Evolutionary conservation across 2,797 vertebrate genomes (phyloP).

Genomic region (Rhinoraja longicauda): DNA sequence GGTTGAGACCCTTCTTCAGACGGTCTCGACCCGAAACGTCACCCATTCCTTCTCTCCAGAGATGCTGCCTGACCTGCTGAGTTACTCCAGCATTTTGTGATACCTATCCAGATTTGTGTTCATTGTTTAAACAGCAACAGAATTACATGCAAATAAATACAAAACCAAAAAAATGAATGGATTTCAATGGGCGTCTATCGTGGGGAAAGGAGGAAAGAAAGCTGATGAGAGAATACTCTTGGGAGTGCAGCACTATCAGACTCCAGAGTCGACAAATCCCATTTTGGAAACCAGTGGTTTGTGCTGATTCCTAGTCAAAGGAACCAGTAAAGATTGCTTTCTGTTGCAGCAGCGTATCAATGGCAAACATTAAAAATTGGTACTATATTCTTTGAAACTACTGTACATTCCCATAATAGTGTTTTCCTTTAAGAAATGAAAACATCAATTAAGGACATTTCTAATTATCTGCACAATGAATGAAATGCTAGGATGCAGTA

Average conservation of each 20-base stretch:
- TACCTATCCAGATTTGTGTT: too few relatives aligned
- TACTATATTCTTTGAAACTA: neutral
- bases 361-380: neutral
- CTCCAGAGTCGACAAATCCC: neutral
- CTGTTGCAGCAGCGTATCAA: neutral
- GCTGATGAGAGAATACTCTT: neutral
- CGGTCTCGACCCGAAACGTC: too few relatives aligned
- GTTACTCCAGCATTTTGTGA: too few relatives aligned
- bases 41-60: too few relatives aligned
- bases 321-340: neutral
- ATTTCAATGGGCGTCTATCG: neutral
- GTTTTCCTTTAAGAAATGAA: neutral
- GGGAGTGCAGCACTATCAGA: neutral
- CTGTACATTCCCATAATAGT: neutral
- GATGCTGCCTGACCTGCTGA: too few relatives aligned
- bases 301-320: neutral
- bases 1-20: too few relatives aligned
- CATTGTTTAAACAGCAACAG: neutral
- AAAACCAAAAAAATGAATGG: neutral
- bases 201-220: neutral
- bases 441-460: neutral
- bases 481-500: neutral
- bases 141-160: neutral
- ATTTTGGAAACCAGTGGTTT: neutral
- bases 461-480: neutral